Conservation (phyloP, 2,797 vertebrate species). For the Hippopotamyrus pictus region DNA sequence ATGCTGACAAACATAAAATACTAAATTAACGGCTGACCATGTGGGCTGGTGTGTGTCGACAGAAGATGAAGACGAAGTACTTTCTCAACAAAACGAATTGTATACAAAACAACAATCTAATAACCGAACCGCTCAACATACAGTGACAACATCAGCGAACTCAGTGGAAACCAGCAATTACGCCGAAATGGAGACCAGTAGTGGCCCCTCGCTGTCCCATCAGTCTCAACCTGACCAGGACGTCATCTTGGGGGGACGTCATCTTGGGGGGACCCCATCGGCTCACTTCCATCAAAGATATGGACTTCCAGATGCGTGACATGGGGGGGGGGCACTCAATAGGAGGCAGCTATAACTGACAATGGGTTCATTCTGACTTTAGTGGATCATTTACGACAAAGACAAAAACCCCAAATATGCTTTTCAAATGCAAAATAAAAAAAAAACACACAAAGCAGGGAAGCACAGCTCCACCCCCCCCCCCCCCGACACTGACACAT, state of each 20-base stretch:
- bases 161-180: background rate
- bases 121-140: background rate
- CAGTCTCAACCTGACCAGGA: background rate
- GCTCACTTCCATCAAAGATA: background rate
- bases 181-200: background rate
- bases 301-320: background rate
- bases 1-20: background rate
- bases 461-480: background rate
- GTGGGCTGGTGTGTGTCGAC: background rate
- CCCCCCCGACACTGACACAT: background rate
- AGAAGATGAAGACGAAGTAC: background rate
- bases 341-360: background rate
- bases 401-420: background rate
- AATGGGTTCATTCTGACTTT: background rate
- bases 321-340: background rate
- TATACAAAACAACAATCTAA: background rate
- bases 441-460: background rate
- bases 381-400: background rate
- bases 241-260: background rate
- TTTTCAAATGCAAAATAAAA: background rate
- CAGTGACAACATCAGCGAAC: background rate
- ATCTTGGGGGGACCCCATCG: background rate
- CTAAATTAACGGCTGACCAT: background rate
- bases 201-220: background rate
- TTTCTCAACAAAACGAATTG: background rate